phyloP scores from a whole-genome alignment of 1,140 invertebrate genomes.

The Metaphire vulgaris region DNA sequence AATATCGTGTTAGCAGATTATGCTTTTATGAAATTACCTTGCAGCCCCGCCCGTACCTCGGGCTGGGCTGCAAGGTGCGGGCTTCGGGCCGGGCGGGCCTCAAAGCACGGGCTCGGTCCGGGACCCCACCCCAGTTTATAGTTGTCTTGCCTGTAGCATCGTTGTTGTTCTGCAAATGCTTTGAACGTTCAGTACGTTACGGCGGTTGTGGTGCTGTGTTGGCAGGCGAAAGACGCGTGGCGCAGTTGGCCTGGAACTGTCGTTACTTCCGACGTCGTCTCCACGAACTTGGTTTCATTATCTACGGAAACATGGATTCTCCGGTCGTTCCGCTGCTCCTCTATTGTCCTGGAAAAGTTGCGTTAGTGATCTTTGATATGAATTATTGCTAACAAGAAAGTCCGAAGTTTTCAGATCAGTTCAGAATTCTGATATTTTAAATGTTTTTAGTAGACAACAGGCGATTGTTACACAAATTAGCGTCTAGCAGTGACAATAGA shows the following conservation, averaged over 20 bases:
- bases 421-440: background rate
- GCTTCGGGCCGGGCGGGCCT: no score
- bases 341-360: slow-evolving; percentile 84
- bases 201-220: background rate
- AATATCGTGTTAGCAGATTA: no score
- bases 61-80: no score
- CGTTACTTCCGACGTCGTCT: slow-evolving; percentile 74
- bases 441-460: background rate
- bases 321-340: slow-evolving; percentile 89
- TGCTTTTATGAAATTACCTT: no score
- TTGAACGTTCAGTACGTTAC: background rate
- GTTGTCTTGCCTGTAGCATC: background rate
- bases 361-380: slow-evolving; percentile 45
- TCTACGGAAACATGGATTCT: slow-evolving; percentile 83
- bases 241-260: slow-evolving; percentile 68
- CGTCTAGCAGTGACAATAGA: background rate
- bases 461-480: background rate
- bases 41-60: no score
- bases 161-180: slow-evolving; percentile 17
- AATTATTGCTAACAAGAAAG: background rate
- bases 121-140: no score
- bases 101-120: no score
- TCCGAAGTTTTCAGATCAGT: background rate
- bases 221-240: slow-evolving; percentile 52
- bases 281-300: slow-evolving; percentile 79